A percentile compares a stretch with the other conserved stretches of the same genome.
These are phyloP conservation scores for Petrosia ficiformis DNA, from an alignment of 37 sponge, comb jelly and placozoan genomes.

Conservation along the genomic window DNA sequence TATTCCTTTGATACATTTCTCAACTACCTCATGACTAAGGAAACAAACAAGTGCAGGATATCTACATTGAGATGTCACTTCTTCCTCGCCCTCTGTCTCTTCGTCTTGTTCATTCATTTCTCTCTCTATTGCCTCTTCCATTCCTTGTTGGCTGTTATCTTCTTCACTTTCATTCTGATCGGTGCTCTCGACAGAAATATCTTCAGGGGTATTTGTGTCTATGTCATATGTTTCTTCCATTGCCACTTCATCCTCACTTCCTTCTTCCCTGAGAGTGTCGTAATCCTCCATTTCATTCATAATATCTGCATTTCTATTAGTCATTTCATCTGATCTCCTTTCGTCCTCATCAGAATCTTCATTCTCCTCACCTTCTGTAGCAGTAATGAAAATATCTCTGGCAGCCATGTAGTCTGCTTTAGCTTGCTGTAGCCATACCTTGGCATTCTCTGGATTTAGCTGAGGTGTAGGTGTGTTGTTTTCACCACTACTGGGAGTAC, in stretches of 20 bases:
- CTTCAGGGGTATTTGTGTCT: neutral
- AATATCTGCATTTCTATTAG: neutral
- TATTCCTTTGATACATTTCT: constrained; percentile 66
- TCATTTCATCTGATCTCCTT: neutral
- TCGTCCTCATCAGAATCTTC: neutral
- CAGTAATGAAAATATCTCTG: neutral
- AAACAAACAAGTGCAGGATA: constrained; percentile 75
- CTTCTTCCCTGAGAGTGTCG: too few relatives aligned
- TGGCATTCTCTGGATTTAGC: constrained; percentile 4
- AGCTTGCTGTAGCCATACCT: constrained; percentile 47
- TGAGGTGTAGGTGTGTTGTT: too few relatives aligned
- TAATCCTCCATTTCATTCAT: too few relatives aligned
- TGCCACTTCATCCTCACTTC: neutral
- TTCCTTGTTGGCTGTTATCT: neutral
- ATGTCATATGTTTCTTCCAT: neutral
- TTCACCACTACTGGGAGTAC: neutral
- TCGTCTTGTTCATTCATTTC: neutral
- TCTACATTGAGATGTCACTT: neutral
- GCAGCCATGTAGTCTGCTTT: constrained; percentile 49
- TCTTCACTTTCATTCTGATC: too few relatives aligned
- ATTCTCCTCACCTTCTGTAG: neutral
- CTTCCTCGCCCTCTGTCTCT: neutral
- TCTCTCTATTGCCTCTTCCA: neutral
- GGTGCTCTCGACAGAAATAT: neutral
- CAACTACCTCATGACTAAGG: constrained; percentile 61